Percentiles rank a stretch among this genome's conserved stretches.
Evolutionary conservation across 2,888 invertebrate genomes (phyloP).

Genomic region (Noctua janthina): DNA sequence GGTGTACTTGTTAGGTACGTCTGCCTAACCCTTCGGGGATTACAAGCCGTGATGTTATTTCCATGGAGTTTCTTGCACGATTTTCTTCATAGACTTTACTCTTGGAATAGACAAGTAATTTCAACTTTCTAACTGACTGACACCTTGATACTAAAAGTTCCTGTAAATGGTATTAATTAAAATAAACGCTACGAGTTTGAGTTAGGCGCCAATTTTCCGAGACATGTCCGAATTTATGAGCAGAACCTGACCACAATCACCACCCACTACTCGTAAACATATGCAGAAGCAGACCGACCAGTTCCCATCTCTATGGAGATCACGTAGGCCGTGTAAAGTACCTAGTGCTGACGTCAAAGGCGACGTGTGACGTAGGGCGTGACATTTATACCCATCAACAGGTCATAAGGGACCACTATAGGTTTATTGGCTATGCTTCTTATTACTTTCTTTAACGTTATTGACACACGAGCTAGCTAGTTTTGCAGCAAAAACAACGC

Average conservation of each 20-base stretch:
- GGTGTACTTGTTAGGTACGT: too few relatives aligned
- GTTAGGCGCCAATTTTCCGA: background rate
- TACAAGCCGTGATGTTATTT: too few relatives aligned
- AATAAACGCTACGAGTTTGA: background rate
- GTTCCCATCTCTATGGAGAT: background rate
- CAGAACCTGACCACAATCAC: conserved; percentile 12
- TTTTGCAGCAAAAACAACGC: background rate
- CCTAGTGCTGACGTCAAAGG: conserved; percentile 22
- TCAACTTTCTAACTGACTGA: too few relatives aligned
- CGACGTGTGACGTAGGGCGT: conserved; percentile 17
- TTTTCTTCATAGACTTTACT: too few relatives aligned
- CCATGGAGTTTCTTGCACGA: too few relatives aligned
- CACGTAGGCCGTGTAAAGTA: conserved; percentile 9
- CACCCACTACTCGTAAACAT: background rate
- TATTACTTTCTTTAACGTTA: background rate
- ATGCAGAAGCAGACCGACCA: background rate
- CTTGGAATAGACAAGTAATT: too few relatives aligned
- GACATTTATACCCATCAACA: background rate
- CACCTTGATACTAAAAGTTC: too few relatives aligned
- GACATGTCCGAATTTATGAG: background rate
- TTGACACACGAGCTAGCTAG: background rate
- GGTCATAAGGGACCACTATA: background rate
- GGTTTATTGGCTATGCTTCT: background rate
- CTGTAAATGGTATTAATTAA: background rate
- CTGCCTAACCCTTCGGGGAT: too few relatives aligned